phyloP scores from a whole-genome alignment of 2,113 vertebrate genomes.

The Dasyornis broadbenti region DNA sequence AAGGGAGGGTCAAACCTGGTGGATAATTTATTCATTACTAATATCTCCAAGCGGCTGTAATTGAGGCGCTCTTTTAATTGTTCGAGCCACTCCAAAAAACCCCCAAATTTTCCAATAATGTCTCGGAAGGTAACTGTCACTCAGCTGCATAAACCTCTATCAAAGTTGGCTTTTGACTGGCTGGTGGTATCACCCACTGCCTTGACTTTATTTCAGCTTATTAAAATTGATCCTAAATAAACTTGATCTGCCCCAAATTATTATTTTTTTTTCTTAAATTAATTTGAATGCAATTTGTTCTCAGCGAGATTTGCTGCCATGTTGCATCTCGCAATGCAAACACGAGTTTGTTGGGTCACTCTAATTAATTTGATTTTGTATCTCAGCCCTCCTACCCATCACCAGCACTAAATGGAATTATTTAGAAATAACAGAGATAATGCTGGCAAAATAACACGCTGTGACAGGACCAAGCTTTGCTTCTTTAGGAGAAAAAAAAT shows the following conservation, averaged over 20 bases:
- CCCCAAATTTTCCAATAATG: slow-evolving; percentile 2
- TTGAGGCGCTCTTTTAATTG: slow-evolving; percentile 59
- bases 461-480: slow-evolving; percentile 4
- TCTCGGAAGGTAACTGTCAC: slow-evolving; percentile 37
- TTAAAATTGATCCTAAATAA: slow-evolving; percentile 74
- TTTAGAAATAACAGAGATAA: slow-evolving; percentile 61
- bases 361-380: slow-evolving; percentile 67
- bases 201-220: slow-evolving; percentile 67
- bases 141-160: slow-evolving; percentile 34
- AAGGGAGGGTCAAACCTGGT: background rate
- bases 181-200: slow-evolving; percentile 44
- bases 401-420: slow-evolving; percentile 53
- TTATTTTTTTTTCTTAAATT: slow-evolving; percentile 60
- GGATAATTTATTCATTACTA: slow-evolving; percentile 59
- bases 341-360: slow-evolving; percentile 54
- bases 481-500: background rate
- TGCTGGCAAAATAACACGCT: slow-evolving; percentile 3
- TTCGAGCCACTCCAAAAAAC: background rate
- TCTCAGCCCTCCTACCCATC: slow-evolving; percentile 46
- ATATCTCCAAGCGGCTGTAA: slow-evolving; percentile 39
- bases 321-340: slow-evolving; percentile 40
- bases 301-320: slow-evolving; percentile 12
- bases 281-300: slow-evolving; percentile 66
- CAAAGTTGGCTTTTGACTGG: slow-evolving; percentile 38
- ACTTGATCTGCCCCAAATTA: slow-evolving; percentile 67